Percentiles rank a stretch among this genome's conserved stretches.
phyloP scores from a whole-genome alignment of 2,888 invertebrate species.

The Ommatoiulus sabulosus region DNA sequence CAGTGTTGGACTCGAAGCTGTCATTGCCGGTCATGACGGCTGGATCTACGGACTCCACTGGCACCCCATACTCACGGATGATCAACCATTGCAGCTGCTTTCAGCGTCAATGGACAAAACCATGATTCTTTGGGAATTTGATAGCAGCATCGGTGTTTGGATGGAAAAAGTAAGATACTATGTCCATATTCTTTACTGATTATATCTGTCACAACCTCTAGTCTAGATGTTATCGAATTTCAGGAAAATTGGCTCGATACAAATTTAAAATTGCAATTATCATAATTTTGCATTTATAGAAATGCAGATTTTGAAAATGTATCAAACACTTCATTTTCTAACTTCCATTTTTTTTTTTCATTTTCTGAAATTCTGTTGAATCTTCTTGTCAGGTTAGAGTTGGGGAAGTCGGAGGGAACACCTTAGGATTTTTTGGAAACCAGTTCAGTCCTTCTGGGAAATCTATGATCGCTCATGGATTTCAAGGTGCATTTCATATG shows the following conservation, averaged over 20 bases:
- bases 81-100: slow-evolving; percentile 72
- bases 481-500: slow-evolving; percentile 90
- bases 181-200: too few species aligned
- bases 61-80: slow-evolving; percentile 71
- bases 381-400: slow-evolving; percentile 71
- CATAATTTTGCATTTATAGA: not conserved
- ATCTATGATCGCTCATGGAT: slow-evolving; percentile 86
- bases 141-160: slow-evolving; percentile 79
- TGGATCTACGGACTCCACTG: slow-evolving; percentile 95
- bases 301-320: not conserved
- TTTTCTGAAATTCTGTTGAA: not conserved
- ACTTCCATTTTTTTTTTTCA: too few species aligned
- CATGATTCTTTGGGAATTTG: slow-evolving; percentile 87
- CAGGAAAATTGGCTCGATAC: too few species aligned
- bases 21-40: slow-evolving; percentile 90
- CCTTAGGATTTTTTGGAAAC: slow-evolving; percentile 92
- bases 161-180: slow-evolving; percentile 80
- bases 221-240: too few species aligned
- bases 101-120: slow-evolving; percentile 94
- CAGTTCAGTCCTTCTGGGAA: slow-evolving; percentile 79
- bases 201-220: too few species aligned
- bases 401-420: slow-evolving; percentile 93
- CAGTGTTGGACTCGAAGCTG: slow-evolving; percentile 81
- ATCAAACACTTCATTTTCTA: too few species aligned
- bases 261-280: too few species aligned